Evolutionary conservation across 2,797 vertebrate genomes (phyloP).

Genomic region (Rhyacichthys aspro): DNA sequence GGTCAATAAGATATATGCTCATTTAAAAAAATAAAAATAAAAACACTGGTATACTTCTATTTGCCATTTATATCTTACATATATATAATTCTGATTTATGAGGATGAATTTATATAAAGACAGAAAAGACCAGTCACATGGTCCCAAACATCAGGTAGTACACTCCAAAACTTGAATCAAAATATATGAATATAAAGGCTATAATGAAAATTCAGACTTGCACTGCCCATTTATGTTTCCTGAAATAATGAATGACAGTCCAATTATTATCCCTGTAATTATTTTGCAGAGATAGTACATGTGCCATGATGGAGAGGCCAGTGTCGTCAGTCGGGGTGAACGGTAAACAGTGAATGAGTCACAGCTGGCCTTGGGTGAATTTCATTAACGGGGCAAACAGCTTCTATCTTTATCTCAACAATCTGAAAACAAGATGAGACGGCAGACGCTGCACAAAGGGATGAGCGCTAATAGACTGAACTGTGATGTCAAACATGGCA

Average conservation of each 20-base stretch:
- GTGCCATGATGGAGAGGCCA: conserved; percentile 28
- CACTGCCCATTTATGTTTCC: neutral
- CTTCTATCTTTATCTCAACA: conserved; percentile 45
- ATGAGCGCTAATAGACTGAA: neutral
- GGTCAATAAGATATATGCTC: too few species aligned
- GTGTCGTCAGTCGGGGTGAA: conserved; percentile 40
- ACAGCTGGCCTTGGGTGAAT: conserved; percentile 52
- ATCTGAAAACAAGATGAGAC: conserved; percentile 28
- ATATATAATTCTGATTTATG: too few species aligned
- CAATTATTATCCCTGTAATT: conserved; percentile 12
- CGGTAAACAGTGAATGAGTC: conserved; percentile 56
- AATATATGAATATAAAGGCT: too few species aligned
- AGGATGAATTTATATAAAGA: too few species aligned
- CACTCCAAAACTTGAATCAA: too few species aligned
- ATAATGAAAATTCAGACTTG: too few species aligned
- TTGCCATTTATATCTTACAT: too few species aligned
- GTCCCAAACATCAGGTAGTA: too few species aligned
- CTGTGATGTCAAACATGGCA: neutral
- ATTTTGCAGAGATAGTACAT: conserved; percentile 13
- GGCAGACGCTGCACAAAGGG: neutral
- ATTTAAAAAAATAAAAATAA: too few species aligned
- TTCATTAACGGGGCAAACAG: conserved; percentile 52
- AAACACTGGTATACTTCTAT: too few species aligned
- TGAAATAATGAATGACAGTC: neutral
- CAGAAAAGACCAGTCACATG: too few species aligned